Evolutionary conservation across 2,113 vertebrate genomes (phyloP).

Genomic region (Crotophaga sulcirostris): DNA sequence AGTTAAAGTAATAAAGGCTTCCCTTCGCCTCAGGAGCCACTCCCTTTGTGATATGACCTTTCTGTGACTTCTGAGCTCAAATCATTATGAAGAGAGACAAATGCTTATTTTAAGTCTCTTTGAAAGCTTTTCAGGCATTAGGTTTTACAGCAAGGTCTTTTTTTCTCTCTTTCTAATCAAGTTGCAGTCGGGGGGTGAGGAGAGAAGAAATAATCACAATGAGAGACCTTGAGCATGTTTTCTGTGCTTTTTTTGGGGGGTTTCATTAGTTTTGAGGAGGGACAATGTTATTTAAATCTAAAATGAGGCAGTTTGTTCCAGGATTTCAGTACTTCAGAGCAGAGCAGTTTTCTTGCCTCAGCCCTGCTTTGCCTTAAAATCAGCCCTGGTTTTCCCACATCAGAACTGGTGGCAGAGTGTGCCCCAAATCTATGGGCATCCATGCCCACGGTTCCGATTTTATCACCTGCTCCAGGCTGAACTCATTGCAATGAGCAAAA

Average conservation of each 20-base stretch:
- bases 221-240: neutral
- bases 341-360: rapidly evolving
- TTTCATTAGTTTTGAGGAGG: neutral
- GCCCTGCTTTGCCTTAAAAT: neutral
- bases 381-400: neutral
- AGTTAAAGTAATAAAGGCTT: conserved; percentile 66
- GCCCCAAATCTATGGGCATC: rapidly evolving
- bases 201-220: neutral
- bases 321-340: neutral
- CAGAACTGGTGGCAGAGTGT: rapidly evolving
- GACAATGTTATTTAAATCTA: neutral
- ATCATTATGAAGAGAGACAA: conserved; percentile 36
- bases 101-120: conserved; percentile 11
- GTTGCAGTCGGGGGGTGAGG: neutral
- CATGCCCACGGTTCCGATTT: neutral
- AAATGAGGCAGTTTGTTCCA: rapidly evolving
- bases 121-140: neutral
- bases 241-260: neutral
- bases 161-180: neutral
- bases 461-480: rapidly evolving
- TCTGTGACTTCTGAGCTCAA: conserved; percentile 50
- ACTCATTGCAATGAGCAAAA: neutral
- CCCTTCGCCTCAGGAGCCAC: conserved; percentile 34
- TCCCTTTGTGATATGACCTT: conserved; percentile 58
- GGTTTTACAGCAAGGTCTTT: neutral